Evolutionary conservation across 2,797 vertebrate genomes (phyloP), one percentile per base, ranked within the genome.

Genomic region (Pseudopleuronectes americanus): DNA sequence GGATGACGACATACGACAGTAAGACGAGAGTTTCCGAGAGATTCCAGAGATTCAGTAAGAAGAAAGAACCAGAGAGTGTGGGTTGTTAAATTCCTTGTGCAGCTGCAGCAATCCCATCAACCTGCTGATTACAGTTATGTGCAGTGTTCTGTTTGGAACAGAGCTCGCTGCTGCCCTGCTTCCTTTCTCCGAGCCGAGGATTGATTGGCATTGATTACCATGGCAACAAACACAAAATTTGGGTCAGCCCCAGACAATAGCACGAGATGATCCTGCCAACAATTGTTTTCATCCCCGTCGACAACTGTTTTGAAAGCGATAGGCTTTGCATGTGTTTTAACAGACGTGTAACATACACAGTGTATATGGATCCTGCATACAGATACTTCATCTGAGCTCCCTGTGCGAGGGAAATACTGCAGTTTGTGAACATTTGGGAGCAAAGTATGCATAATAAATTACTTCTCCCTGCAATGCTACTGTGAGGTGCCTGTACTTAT

Each of bases 151-250:
- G 24, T 51, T 45, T 53, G 48, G 26, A 77, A 61, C 49, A 67
- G 57, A 49, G 24, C n/a, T n/a, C 36, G 16, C 56, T 26, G 48
- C 47, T 71, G 19, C n/a, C 21, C 62, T 74, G 41, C 62, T 47
- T 59, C 22, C 21, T 64, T 64, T 47, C 24, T 28, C 17, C n/a
- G n/a, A n/a, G n/a, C n/a, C n/a, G n/a, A n/a, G n/a, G n/a, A n/a
- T n/a, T n/a, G n/a, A n/a, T n/a, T 79, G 61, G 71, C 68, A 0
- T 79, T 67, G 72, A 87, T 84, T 80, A 68, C 81, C 85, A 81
- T 85, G 75, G 80, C 76, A 89, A 86, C 84, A 75, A 74, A 68
- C 28, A 56, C 8, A 79, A 79, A 76, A 87, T 76, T 51, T 87
- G 71, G 79, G 86, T 87, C 84, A 87, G n/a, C 36, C 41, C 36